Percentiles rank a stretch among this genome's conserved stretches.
These are phyloP conservation scores for Galendromus occidentalis DNA, from an alignment of 1,140 invertebrate genomes.

Conservation along the genomic window DNA sequence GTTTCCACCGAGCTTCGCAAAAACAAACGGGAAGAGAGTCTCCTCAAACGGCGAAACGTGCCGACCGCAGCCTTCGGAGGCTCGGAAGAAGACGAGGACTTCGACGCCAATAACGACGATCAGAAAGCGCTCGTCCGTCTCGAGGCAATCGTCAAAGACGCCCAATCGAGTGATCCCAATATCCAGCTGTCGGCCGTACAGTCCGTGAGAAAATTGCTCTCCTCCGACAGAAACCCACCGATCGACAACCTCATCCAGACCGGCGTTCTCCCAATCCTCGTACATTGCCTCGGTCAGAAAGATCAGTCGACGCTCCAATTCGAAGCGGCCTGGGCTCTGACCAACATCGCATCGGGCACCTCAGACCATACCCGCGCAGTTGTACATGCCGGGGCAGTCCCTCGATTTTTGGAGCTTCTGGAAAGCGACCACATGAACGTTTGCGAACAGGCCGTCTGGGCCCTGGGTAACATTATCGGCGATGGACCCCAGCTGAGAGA, in stretches of 20 bases:
- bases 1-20: conserved; percentile 73
- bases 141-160: conserved; percentile 27
- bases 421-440: conserved; percentile 86
- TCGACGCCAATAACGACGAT: conserved; percentile 28
- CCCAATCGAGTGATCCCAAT: conserved; percentile 40
- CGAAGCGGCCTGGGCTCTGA: conserved; percentile 96
- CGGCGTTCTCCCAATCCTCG: conserved; percentile 64
- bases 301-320: conserved; percentile 79
- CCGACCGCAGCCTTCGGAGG: conserved; percentile 32
- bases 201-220: conserved; percentile 66
- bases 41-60: conserved; percentile 81
- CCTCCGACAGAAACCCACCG: conserved; percentile 74
- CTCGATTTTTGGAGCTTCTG: conserved; percentile 73
- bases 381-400: conserved; percentile 79
- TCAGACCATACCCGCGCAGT: conserved; percentile 89
- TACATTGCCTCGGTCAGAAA: conserved; percentile 47
- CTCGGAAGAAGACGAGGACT: conserved; percentile 35
- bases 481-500: conserved; percentile 75
- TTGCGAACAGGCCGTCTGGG: conserved; percentile 97
- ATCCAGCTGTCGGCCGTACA: conserved; percentile 45
- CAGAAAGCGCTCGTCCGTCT: conserved; percentile 25
- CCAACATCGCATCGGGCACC: conserved; percentile 85
- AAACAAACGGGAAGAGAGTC: conserved; percentile 77
- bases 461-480: conserved; percentile 65
- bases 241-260: conserved; percentile 69